Conservation (phyloP, 2,888 invertebrate genomes). For the Caenorhabditis imperialis region DNA sequence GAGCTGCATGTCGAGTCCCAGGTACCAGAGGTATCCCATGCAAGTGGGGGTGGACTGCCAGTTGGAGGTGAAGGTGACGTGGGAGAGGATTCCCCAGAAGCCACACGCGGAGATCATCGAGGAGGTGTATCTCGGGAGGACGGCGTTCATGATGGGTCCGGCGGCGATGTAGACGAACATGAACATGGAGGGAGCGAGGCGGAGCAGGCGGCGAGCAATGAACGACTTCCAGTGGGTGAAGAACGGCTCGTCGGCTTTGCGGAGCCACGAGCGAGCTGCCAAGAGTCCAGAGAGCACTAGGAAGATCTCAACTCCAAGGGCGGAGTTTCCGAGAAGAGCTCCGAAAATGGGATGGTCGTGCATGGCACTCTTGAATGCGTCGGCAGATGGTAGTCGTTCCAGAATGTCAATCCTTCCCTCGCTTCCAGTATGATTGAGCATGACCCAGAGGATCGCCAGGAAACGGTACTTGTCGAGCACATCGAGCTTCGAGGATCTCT, state of each 20-base stretch:
- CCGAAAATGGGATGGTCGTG: conserved; percentile 76
- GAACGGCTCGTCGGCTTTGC: conserved; percentile 66
- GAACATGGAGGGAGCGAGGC: conserved; percentile 72
- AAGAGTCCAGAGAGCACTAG: conserved; percentile 74
- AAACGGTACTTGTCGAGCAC: conserved; percentile 70
- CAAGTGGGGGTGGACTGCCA: conserved; percentile 75
- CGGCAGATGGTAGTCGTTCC: conserved; percentile 69
- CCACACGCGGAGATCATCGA: conserved; percentile 75
- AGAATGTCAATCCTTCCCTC: conserved; percentile 76
- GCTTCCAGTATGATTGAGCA: conserved; percentile 74
- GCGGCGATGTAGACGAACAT: conserved; percentile 72
- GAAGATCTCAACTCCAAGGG: conserved; percentile 76
- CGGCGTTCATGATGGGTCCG: conserved; percentile 65
- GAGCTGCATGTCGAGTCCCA: conserved; percentile 76
- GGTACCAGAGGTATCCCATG: conserved; percentile 76
- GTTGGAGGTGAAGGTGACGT: conserved; percentile 72
- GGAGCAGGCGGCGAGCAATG: conserved; percentile 66
- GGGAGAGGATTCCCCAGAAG: conserved; percentile 63
- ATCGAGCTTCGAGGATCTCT: conserved; percentile 64
- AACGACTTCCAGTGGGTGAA: conserved; percentile 66
- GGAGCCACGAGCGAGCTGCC: conserved; percentile 74
- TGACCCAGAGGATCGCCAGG: conserved; percentile 76
- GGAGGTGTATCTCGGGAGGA: conserved; percentile 67
- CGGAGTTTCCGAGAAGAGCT: conserved; percentile 75
- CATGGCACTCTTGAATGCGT: conserved; percentile 71